Evolutionary conservation across 2,888 invertebrate species (phyloP), one percentile per base, ranked within the genome.

Genomic region (Drosophila fulvimacula): DNA sequence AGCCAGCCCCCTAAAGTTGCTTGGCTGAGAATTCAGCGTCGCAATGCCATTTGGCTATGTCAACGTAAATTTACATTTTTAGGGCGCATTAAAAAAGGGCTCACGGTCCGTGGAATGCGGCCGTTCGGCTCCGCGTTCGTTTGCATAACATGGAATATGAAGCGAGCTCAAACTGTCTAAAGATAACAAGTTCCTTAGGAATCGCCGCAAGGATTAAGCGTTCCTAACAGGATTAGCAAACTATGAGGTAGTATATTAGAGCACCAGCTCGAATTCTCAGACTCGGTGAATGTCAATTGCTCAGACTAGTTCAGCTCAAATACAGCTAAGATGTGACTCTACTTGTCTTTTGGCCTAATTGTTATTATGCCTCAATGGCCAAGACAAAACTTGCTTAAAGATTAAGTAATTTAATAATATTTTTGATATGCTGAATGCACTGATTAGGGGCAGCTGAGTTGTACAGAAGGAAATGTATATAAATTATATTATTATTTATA

Each of bases 1-100:
- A 75, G 68, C 52, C 69, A 67, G 68, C 53, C 79, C 79, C 63
- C 80, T 82, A 67, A 66, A 76, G 72, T 76, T 74, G 71, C 70
- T 68, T 59, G 49, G 17, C 51, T 42, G 42, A 24, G 39, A 46
- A 55, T 41, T 58, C 60, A 38, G 46, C 44, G 46, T 59, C 68
- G 49, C 67, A 34, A 59, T 63, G 59, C 39, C 63, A 39, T 34
- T 52, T 24, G 67, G 55, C 64, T 57, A 59, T 73, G 76, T 72
- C 69, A 69, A 62, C 73, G 77, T 84, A 81, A 86, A 84, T 86
- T 84, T 83, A 70, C 86, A 83, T 81, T 86, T 84, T 84, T 62
- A 83, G 75, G 60, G 62, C 79, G 72, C 83, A 79, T 74, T 70
- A 83, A 81, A 73, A 75, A 75, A 64, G 66, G 59, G 67, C 68